phyloP scores from a whole-genome alignment of 2,797 vertebrate species.

The Echiichthys vipera region DNA sequence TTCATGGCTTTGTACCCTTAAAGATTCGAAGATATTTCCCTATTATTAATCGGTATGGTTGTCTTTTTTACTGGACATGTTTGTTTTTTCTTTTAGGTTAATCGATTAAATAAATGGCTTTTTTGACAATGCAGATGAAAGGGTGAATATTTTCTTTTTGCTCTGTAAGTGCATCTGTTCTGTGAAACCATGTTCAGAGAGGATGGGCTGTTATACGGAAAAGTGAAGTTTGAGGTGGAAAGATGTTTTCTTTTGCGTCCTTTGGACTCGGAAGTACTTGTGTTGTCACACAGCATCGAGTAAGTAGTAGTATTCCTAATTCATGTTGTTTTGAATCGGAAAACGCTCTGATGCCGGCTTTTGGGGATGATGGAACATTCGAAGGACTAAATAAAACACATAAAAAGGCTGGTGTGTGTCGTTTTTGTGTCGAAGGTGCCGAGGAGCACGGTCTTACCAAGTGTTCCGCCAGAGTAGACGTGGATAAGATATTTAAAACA shows the following conservation, averaged over 20 bases:
- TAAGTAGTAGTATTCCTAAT: conserved; percentile 60
- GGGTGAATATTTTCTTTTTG: conserved; percentile 67
- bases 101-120: conserved; percentile 59
- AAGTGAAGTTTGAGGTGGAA: conserved; percentile 37
- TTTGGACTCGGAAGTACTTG: conserved; percentile 70
- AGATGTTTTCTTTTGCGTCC: conserved; percentile 29
- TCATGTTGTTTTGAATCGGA: conserved; percentile 72
- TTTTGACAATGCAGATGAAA: conserved; percentile 59
- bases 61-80: conserved; percentile 75
- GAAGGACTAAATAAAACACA: conserved; percentile 77
- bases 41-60: conserved; percentile 52
- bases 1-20: conserved; percentile 50
- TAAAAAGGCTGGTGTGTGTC: conserved; percentile 51
- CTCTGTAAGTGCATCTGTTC: conserved; percentile 64
- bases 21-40: conserved; percentile 26
- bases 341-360: conserved; percentile 55
- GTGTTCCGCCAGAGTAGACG: conserved; percentile 9
- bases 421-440: conserved; percentile 28
- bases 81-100: conserved; percentile 66
- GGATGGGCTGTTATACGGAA: conserved; percentile 28
- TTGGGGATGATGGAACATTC: conserved; percentile 69
- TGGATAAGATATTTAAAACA: conserved; percentile 65
- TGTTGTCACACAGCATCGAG: conserved; percentile 46
- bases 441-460: too few species aligned
- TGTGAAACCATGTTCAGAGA: conserved; percentile 51